Base-by-base conservation (phyloP, 2,797 vertebrate species). In the Girardinus metallicus region DNA sequence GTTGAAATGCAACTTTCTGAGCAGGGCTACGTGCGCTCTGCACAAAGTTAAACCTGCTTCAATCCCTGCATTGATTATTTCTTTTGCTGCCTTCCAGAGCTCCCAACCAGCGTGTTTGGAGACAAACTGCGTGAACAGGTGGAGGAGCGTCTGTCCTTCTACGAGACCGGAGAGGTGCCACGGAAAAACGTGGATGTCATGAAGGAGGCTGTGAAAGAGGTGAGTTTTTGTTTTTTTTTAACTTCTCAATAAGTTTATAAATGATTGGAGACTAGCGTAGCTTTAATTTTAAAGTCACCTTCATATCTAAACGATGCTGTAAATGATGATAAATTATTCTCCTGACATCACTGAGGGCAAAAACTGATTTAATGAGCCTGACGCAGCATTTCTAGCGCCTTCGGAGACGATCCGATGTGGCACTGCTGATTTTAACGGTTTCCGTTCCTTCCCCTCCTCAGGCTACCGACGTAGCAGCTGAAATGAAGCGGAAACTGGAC, bases 301-400 rank as follows among this genome's bases (percentile, higher is more conserved):
- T n/a, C n/a, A 4, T 29, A 5, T 60, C 15, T 64, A 21, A 16
- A 21, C 21, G 21, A 26, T 26, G 92, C 95, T 95, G 97, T 96
- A 94, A 3, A 71, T 97, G 98, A 99, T 99, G 98, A 95, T 31
- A 5, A 4, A 0, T n/a, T 36, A 70, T 90, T 41, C 39, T 12
- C 97, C 97, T 95, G 98, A 99, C 88, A 8, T 74, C 1, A 39
- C 0, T 98, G 98, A 95, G 97, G 98, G 98, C 82, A 0, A 77
- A 90, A 95, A 94, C 97, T 99, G 98, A 98, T 99, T 99, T 99
- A 99, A 99, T 99, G 98, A 99, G 98, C 90, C 98, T 99, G 98
- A 99, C 94, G 83, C 96, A 90, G 92, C 90, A 31, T 36, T 36
- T 0, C 0, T 0, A 0, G 5, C 1, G 13, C 21, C 2, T 0